Conservation (phyloP, 2,888 invertebrate species). For the Pristionchus mayeri region DNA sequence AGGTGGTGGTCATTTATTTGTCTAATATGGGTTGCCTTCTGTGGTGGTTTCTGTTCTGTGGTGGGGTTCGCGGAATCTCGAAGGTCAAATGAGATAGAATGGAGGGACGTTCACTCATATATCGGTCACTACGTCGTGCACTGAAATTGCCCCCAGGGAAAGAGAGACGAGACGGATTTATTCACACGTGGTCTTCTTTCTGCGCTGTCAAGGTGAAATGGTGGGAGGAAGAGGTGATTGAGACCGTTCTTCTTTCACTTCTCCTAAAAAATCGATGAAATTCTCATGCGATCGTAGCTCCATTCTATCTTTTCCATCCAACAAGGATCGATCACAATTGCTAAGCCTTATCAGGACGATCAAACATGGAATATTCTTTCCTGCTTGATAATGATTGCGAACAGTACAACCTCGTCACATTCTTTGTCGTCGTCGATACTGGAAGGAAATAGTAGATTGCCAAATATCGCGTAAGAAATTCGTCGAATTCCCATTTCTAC, state of each 20-base stretch:
- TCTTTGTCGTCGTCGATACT: too few species aligned
- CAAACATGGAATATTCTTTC: too few species aligned
- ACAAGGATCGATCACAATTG: background rate
- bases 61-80: background rate
- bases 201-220: background rate
- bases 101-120: background rate
- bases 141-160: background rate
- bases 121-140: background rate
- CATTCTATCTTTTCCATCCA: background rate
- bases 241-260: background rate
- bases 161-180: too few species aligned
- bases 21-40: background rate
- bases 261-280: background rate
- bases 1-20: background rate
- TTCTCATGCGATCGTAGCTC: background rate
- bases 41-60: background rate
- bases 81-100: background rate
- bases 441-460: too few species aligned
- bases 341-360: background rate
- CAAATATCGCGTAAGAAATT: too few species aligned
- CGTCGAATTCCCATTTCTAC: too few species aligned
- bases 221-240: background rate
- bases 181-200: too few species aligned
- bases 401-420: conserved; percentile 1
- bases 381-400: background rate